Evolutionary conservation across 2,888 invertebrate genomes (phyloP), one percentile per base, ranked within the genome.

Genomic region (Sinohyriopsis cumingii): DNA sequence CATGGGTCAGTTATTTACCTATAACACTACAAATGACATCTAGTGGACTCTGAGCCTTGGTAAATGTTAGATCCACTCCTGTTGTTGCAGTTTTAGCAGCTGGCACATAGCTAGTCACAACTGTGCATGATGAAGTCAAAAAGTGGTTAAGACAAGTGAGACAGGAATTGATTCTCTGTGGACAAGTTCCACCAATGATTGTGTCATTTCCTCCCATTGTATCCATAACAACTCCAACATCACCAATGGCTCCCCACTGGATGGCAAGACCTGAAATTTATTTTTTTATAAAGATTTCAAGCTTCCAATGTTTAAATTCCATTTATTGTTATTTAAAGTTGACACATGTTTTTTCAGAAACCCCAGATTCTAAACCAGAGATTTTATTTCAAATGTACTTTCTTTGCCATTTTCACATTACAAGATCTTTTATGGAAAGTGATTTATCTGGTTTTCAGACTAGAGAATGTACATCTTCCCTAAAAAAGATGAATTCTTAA

Each of bases 241-340:
- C 99, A 69, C 97, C 98, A 86, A 99, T 95, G 73, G 98, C 98
- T 80, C 99, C 99, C 99, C 99, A 99, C 91, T 99, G 99, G 84
- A 99, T 96, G 59, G 98, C 97, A 65, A 94, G 89, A 0, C 88
- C 90, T 90, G 70, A 1, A 69, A 70, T 4, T 22, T 28, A 24
- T 28, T 25, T 9, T 24, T 25, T n/a, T 22, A 61, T 61, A 25
- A 61, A 61, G 20, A 24, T 15, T 24, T 33, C 7, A 33, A 9
- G 9, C 7, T 33, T 33, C 33, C 6, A 33, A 33, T 33, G 33
- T 33, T 33, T 33, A 33, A 33, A 33, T 33, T 33, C 15, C 45
- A 45, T 45, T 9, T 45, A 45, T 45, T 33, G 33, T 33, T 45
- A 12, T 12, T 2, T 45, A 12, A 45, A 15, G 45, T 45, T 45